phyloP scores from a whole-genome alignment of 2,888 invertebrate species.

The Diachrysia chrysitis region DNA sequence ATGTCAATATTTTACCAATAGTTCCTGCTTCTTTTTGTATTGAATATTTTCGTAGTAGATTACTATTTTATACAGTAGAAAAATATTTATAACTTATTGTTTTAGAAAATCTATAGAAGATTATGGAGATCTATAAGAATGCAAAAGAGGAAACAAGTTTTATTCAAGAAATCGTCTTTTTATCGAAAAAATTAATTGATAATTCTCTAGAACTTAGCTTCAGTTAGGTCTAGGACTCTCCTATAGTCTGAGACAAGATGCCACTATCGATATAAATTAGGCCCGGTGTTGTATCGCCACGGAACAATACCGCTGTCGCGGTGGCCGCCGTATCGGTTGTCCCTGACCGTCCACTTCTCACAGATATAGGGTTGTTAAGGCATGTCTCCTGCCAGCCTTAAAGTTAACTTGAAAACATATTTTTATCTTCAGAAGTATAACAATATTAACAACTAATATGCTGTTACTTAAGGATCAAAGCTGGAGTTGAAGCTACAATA shows the following conservation, averaged over 20 bases:
- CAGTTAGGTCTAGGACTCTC: constrained; percentile 49
- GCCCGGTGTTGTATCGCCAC: constrained; percentile 75
- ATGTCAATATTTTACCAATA: constrained; percentile 14
- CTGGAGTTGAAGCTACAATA: neutral
- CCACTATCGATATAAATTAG: constrained; percentile 85
- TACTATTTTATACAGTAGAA: neutral
- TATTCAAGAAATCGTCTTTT: too few relatives aligned
- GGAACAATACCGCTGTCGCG: constrained; percentile 84
- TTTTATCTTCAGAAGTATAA: neutral
- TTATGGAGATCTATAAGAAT: too few relatives aligned
- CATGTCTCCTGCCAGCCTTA: neutral
- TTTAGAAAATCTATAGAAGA: neutral
- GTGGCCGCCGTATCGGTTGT: constrained; percentile 78
- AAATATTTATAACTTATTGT: neutral
- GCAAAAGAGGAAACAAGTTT: too few relatives aligned
- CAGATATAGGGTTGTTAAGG: constrained; percentile 53
- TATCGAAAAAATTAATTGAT: constrained; percentile 4
- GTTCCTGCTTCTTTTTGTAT: neutral
- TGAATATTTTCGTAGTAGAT: neutral
- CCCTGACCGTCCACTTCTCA: constrained; percentile 73
- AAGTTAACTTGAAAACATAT: neutral
- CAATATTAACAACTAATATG: neutral
- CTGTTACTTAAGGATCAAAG: neutral
- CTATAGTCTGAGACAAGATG: constrained; percentile 76
- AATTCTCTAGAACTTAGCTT: constrained; percentile 35